Evolutionary conservation across 2,797 vertebrate genomes (phyloP), one percentile per base, ranked within the genome.

Genomic region (Spea hammondii): DNA sequence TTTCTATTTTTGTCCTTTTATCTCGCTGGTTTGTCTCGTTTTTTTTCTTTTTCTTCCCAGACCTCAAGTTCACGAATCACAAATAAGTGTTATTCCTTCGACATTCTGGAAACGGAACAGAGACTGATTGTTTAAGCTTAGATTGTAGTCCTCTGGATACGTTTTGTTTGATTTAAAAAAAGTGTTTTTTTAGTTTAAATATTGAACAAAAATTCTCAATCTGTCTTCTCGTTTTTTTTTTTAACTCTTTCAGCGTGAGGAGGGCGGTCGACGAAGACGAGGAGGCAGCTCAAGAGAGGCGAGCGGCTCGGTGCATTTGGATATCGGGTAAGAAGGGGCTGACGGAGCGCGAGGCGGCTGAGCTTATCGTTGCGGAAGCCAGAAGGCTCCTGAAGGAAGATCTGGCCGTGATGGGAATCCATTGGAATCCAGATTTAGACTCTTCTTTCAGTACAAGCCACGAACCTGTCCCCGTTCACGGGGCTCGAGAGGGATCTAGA

Each of bases 211-310:
- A 32, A 32, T 32, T 32, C 32, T 32, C 32, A 32, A 32, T 32
- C 32, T 2, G 32, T 32, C 32, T 32, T 32, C 32, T 2, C 32
- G 3, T 32, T 32, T 32, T 32, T 32, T 32, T 70, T n/a, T n/a
- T 9, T 67, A 47, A 44, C 4, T 83, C 85, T 67, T 14, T 0
- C 72, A 93, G 92, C 1, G 11, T 65, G 69, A 94, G 94, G 47
- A 93, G 91, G 77, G 98, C 96, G 5, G 94, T 94, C 79, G 97
- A 99, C 85, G 98, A 99, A 87, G 96, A 94, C 47, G 95, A 99
- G 81, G 87, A 90, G 78, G 94, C 96, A 9, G 97, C 89, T 64
- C 91, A 93, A 47, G 97, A 99, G 83, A 94, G 96, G 50, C 91
- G 94, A 68, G 91, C 85, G 14, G 86, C 91, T 69, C 91, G 89